Evolutionary conservation across 2,113 vertebrate species (phyloP).

Genomic region (Cochlearius cochlearius): DNA sequence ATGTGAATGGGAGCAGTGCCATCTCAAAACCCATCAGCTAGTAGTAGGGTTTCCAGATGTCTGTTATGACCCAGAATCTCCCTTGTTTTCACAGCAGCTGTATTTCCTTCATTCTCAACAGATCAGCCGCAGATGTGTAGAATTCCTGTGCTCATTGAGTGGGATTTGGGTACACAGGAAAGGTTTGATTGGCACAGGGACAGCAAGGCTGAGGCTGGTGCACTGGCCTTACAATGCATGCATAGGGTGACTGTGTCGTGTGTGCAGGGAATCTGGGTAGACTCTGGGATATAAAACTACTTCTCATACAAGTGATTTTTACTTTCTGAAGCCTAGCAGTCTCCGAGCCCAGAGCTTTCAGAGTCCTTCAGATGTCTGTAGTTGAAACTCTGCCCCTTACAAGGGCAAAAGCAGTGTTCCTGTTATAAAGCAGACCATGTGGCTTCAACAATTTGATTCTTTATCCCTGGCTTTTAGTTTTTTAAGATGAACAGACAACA

Average conservation of each 20-base stretch:
- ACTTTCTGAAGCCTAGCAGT: not conserved
- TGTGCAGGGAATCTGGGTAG: not conserved
- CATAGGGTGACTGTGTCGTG: accelerated
- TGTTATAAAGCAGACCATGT: not conserved
- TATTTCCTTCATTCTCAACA: not conserved
- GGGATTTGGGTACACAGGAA: not conserved
- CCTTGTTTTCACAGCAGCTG: not conserved
- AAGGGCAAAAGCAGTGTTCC: not conserved
- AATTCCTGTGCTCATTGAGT: not conserved
- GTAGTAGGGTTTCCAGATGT: not conserved
- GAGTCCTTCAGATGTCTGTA: not conserved
- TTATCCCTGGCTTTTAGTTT: not conserved
- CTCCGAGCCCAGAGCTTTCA: not conserved
- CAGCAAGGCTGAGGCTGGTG: not conserved
- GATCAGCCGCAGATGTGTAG: not conserved
- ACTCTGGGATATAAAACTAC: not conserved
- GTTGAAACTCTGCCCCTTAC: not conserved
- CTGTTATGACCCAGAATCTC: not conserved
- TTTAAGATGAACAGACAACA: not conserved
- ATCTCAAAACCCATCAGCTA: not conserved
- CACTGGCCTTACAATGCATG: not conserved
- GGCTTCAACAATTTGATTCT: not conserved
- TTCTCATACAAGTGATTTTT: not conserved
- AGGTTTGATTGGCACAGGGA: not conserved
- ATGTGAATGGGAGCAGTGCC: not conserved